A percentile compares a stretch with the other conserved stretches of the same genome.
phyloP scores from a whole-genome alignment of 2,797 vertebrate species.

The Amblyraja radiata region DNA sequence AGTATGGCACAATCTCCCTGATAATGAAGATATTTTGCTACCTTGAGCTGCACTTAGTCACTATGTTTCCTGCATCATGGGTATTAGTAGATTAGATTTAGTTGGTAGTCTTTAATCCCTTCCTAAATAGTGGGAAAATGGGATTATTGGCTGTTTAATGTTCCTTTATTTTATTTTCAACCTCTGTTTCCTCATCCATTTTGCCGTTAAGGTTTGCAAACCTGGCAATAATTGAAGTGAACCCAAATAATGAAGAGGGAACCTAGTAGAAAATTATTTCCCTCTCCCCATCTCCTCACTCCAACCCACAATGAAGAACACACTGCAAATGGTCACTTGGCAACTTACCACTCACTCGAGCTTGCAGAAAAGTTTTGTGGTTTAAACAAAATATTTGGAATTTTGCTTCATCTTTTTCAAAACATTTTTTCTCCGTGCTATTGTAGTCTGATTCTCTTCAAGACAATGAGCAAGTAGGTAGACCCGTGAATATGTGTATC shows the following conservation, averaged over 20 bases:
- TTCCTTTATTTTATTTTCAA: neutral
- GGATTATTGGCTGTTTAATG: neutral
- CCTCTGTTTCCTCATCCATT: neutral
- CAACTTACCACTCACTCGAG: too few relatives aligned
- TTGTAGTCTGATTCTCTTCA: neutral
- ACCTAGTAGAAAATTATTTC: neutral
- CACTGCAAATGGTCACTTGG: neutral
- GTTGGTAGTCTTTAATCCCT: neutral
- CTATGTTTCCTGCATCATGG: neutral
- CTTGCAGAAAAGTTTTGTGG: neutral
- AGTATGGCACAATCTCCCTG: neutral
- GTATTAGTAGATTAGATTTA: neutral
- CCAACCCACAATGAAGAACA: neutral
- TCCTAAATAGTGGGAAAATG: neutral
- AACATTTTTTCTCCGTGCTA: neutral
- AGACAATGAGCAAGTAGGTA: neutral
- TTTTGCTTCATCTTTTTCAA: neutral
- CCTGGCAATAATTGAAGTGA: neutral
- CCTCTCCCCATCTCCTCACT: neutral
- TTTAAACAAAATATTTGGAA: neutral
- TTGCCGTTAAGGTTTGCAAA: neutral
- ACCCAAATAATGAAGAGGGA: neutral
- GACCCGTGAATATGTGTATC: neutral
- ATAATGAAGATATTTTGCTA: neutral
- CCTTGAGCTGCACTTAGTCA: neutral